Evolutionary conservation across 2,113 vertebrate species (phyloP).

Genomic region (Mesitornis unicolor): DNA sequence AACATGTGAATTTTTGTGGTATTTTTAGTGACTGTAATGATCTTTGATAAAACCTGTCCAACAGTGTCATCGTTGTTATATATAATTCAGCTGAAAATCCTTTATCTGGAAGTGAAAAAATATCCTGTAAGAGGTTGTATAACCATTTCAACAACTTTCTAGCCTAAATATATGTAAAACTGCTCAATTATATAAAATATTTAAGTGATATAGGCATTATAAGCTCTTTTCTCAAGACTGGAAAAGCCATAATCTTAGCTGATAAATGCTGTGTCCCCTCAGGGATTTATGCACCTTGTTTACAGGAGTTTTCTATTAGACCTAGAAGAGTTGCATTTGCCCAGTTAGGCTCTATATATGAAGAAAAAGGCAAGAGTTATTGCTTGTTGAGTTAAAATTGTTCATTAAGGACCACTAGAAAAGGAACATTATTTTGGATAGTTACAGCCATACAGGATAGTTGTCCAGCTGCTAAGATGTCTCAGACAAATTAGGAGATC

Average conservation of each 20-base stretch:
- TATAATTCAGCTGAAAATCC: conserved; percentile 7
- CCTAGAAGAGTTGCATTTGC: neutral
- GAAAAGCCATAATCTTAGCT: neutral
- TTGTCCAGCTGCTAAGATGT: neutral
- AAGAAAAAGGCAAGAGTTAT: neutral
- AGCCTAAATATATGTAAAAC: neutral
- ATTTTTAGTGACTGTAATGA: conserved; percentile 28
- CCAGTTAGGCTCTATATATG: neutral
- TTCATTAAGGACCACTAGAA: neutral
- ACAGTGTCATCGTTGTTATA: neutral
- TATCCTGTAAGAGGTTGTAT: neutral
- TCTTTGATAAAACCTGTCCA: conserved; percentile 31
- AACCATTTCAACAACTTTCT: neutral
- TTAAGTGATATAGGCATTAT: neutral
- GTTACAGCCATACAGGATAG: neutral
- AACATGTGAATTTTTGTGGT: neutral
- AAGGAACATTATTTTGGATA: neutral
- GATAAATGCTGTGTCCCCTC: neutral
- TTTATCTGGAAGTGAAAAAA: neutral
- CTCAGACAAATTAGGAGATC: neutral
- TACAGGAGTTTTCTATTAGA: neutral
- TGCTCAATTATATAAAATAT: neutral
- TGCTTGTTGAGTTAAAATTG: neutral
- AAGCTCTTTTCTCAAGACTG: neutral
- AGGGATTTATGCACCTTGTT: neutral